These are phyloP conservation scores for Choloepus didactylus DNA, from an alignment of 2,797 vertebrate genomes.

Conservation along the genomic window DNA sequence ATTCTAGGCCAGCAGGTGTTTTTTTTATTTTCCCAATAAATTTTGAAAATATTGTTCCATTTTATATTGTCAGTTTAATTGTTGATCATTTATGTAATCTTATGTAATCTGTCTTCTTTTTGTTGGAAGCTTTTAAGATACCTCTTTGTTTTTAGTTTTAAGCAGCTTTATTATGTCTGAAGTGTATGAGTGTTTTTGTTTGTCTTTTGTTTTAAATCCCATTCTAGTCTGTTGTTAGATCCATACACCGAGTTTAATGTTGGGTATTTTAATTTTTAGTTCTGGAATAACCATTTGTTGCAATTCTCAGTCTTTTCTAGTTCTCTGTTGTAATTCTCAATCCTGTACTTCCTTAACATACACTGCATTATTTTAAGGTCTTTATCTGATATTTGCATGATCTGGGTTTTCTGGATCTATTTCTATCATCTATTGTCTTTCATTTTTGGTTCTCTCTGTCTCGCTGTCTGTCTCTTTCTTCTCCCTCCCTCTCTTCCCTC, in stretches of 20 bases:
- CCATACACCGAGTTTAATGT: background rate
- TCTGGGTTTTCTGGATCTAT: background rate
- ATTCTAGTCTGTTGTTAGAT: background rate
- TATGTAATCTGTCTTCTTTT: background rate
- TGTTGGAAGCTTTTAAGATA: background rate
- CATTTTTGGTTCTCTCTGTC: background rate
- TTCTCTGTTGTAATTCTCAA: background rate
- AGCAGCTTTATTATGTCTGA: background rate
- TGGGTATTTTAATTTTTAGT: background rate
- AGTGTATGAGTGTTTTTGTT: background rate
- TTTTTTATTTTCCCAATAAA: background rate
- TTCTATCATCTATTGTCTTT: background rate
- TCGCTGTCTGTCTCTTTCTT: background rate
- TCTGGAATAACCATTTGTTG: background rate
- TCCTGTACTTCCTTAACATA: background rate
- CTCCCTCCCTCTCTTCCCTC: fast-evolving
- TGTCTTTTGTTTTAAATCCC: background rate
- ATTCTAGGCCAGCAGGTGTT: background rate
- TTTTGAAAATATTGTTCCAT: background rate
- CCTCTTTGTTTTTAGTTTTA: background rate
- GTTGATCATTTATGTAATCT: background rate
- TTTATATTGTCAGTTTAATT: background rate
- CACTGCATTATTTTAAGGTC: background rate
- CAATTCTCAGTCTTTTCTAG: background rate
- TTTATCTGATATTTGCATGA: background rate